Evolutionary conservation across 2,888 invertebrate species (phyloP).

Genomic region (Theodoxus fluviatilis): DNA sequence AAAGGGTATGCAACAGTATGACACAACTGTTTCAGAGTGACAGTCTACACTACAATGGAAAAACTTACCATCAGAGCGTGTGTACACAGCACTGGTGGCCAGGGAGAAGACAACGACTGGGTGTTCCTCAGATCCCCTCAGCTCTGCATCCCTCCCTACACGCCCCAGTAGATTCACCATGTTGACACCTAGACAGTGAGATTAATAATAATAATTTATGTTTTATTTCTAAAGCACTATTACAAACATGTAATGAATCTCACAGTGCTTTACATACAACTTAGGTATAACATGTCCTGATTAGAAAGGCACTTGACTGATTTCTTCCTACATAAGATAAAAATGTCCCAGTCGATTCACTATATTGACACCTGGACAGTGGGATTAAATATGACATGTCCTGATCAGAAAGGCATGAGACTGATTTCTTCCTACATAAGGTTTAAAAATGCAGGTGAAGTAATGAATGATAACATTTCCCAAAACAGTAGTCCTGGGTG

Average conservation of each 20-base stretch:
- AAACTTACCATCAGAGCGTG: slow-evolving; percentile 60
- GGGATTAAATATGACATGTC: too few species aligned
- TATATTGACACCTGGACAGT: too few species aligned
- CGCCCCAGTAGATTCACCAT: slow-evolving; percentile 84
- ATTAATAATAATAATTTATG: too few species aligned
- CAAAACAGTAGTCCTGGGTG: neutral
- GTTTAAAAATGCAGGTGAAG: too few species aligned
- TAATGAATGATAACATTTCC: neutral
- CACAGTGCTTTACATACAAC: too few species aligned
- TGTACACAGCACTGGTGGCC: slow-evolving; percentile 87
- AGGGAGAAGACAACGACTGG: slow-evolving; percentile 88
- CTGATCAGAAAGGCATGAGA: neutral
- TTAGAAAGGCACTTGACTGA: neutral
- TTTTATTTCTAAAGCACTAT: too few species aligned
- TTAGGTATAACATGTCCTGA: too few species aligned
- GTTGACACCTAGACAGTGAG: too few species aligned
- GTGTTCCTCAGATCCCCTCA: slow-evolving; percentile 80
- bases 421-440: too few species aligned
- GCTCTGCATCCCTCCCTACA: slow-evolving; percentile 87
- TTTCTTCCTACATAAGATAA: too few species aligned
- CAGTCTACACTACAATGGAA: neutral
- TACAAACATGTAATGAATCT: too few species aligned
- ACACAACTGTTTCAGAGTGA: neutral
- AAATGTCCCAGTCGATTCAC: slow-evolving; percentile 86
- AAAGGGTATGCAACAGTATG: too few species aligned